Conservation (phyloP, 2,888 invertebrate genomes). For the Augiades crinisus region DNA sequence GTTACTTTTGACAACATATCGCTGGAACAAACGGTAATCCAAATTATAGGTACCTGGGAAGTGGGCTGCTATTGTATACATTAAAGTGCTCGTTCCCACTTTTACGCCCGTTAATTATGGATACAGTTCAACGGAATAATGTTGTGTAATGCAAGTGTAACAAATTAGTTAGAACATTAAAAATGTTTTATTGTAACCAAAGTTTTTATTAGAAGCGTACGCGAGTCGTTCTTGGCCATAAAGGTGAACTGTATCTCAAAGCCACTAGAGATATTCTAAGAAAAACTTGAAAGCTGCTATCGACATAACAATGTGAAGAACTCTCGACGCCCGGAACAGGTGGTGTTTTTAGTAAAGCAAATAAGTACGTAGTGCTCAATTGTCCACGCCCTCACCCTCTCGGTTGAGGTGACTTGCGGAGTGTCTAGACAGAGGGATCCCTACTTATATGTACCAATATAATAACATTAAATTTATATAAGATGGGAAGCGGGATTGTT, state of each 20-base stretch:
- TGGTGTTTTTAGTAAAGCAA: constrained; percentile 69
- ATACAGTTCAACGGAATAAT: constrained; percentile 14
- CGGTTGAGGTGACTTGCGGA: constrained; percentile 64
- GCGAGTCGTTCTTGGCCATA: background rate
- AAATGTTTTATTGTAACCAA: background rate
- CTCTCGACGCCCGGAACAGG: constrained; percentile 62
- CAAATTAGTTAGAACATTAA: background rate
- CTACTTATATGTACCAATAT: constrained; percentile 45
- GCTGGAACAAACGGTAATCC: constrained; percentile 69
- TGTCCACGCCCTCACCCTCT: constrained; percentile 71
- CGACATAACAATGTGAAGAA: constrained; percentile 38
- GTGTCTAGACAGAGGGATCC: constrained; percentile 78
- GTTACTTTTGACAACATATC: constrained; percentile 52
- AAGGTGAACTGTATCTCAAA: constrained; percentile 9
- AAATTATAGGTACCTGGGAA: constrained; percentile 77
- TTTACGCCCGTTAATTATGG: constrained; percentile 26
- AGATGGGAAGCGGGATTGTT: constrained; percentile 30
- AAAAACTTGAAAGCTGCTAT: constrained; percentile 27
- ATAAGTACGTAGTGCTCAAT: constrained; percentile 72
- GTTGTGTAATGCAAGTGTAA: background rate
- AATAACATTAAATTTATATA: constrained; percentile 39
- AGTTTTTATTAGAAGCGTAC: no score
- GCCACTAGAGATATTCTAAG: constrained; percentile 18
- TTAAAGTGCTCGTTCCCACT: constrained; percentile 45
- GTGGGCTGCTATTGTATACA: constrained; percentile 67